These are phyloP conservation scores for Tricholauxania praeusta DNA, from an alignment of 2,888 invertebrate species.

Conservation along the genomic window DNA sequence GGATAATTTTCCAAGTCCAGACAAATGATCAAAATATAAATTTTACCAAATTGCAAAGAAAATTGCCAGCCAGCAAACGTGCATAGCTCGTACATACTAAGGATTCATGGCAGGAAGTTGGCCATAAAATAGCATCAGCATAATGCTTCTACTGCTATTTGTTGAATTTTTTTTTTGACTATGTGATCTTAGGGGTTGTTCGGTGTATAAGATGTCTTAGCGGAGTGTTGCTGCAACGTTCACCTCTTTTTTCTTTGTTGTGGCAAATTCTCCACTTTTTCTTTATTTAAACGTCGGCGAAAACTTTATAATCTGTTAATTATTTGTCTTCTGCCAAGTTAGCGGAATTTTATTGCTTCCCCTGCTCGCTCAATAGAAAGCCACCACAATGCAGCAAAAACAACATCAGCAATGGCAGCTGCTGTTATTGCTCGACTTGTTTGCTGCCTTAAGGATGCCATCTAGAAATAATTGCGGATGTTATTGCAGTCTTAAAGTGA, in stretches of 20 bases:
- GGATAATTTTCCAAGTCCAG: conserved; percentile 40
- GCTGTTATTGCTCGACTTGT: no score
- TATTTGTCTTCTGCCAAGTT: conserved; percentile 58
- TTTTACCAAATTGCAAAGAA: conserved; percentile 44
- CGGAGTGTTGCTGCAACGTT: not conserved
- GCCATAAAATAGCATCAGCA: conserved; percentile 43
- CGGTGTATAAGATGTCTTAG: not conserved
- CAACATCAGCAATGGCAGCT: no score
- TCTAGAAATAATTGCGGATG: no score
- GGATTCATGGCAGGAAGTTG: conserved; percentile 26
- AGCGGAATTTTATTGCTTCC: conserved; percentile 52
- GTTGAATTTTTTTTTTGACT: not conserved
- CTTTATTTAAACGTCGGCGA: conserved; percentile 51
- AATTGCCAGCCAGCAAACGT: conserved; percentile 31
- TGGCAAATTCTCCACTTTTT: conserved; percentile 40
- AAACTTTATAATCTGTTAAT: conserved; percentile 61
- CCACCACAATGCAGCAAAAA: not conserved
- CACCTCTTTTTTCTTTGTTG: conserved; percentile 22
- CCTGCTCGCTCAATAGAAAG: conserved; percentile 12
- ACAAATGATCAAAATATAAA: conserved; percentile 45
- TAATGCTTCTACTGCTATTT: conserved; percentile 18
- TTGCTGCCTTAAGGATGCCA: no score
- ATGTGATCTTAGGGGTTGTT: not conserved
- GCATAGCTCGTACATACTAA: not conserved
- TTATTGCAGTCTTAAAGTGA: no score